Evolutionary conservation across 2,797 vertebrate genomes (phyloP), one percentile per base, ranked within the genome.

Genomic region (Melanotaenia nigrans): DNA sequence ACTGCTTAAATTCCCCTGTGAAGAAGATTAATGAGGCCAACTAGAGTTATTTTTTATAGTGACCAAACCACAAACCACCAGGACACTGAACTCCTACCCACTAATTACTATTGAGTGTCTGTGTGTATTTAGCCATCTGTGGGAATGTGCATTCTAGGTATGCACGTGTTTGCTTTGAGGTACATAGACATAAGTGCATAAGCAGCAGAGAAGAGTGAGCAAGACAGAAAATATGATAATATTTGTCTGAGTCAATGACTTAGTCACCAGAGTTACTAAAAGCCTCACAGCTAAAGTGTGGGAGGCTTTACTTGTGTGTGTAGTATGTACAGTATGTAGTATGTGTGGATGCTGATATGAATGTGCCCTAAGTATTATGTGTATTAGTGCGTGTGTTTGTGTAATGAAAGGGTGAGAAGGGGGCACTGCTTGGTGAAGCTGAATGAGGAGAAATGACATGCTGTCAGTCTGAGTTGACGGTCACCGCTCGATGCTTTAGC

Each of bases 401-500:
- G 58, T 68, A 53, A 67, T 53, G 16, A 35, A 64, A 45, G 51
- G 60, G 59, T 67, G 72, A 53, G 77, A 57, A 42, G 66, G 75
- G 81, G 79, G 59, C 78, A 78, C 62, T 86, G 92, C 76, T 83
- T 71, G 75, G 70, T 90, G 87, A 92, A 89, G 93, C 90, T 89
- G 87, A 92, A 92, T 87, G 89, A 90, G 81, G 76, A 87, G 87
- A 90, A 81, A 90, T 91, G 92, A 92, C 92, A 87, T 61, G 82
- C 89, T 90, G 92, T 94, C 91, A 90, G 82, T 92, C 87, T 88
- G 86, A 86, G 87, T 91, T 85, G 87, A 90, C 69, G 82, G 90
- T 92, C 90, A 89, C 72, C 45, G 78, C 89, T 91, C 89, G 85
- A 68, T 75, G 82, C 87, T 83, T 82, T 81, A 72, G 85, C 65